Conservation (phyloP, 92 coral and sea anemone species). For the Metridium senile region DNA sequence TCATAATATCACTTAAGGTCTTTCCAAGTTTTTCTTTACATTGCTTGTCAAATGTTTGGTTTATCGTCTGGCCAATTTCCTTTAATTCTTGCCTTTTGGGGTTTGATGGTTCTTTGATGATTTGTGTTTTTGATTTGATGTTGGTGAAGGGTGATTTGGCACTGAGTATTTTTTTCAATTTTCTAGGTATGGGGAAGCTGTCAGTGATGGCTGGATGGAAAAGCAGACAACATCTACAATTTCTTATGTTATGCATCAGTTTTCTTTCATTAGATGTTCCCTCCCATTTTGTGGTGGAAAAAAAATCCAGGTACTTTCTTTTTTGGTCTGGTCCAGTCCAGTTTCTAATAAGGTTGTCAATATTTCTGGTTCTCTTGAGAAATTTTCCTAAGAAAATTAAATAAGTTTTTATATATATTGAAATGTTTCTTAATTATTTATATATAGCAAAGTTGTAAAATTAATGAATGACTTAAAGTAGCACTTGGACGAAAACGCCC, state of each 20-base stretch:
- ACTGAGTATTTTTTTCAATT: not conserved
- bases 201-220: conserved; percentile 1
- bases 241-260: conserved; percentile 10
- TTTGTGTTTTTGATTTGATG: not conserved
- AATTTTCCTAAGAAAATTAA: conserved; percentile 12
- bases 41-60: not conserved
- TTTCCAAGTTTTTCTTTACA: conserved; percentile 23
- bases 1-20: conserved; percentile 5
- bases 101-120: not conserved
- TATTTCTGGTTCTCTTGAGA: not conserved
- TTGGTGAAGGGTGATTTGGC: conserved; percentile 4
- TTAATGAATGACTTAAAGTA: not conserved
- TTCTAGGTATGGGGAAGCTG: not conserved
- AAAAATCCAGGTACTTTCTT: conserved; percentile 10
- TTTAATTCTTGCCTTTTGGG: conserved; percentile 13
- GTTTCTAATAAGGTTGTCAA: conserved; percentile 7
- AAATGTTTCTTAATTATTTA: not conserved
- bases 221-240: conserved; percentile 21
- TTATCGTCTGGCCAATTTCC: conserved; percentile 20
- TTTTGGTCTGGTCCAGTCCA: conserved; percentile 29
- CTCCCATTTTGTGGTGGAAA: conserved; percentile 3
- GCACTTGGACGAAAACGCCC: too few species aligned
- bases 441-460: not conserved
- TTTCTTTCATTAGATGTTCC: conserved; percentile 13
- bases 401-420: not conserved